Evolutionary conservation across 1,140 invertebrate genomes (phyloP), one percentile per base, ranked within the genome.

Genomic region (Dryas iulia): DNA sequence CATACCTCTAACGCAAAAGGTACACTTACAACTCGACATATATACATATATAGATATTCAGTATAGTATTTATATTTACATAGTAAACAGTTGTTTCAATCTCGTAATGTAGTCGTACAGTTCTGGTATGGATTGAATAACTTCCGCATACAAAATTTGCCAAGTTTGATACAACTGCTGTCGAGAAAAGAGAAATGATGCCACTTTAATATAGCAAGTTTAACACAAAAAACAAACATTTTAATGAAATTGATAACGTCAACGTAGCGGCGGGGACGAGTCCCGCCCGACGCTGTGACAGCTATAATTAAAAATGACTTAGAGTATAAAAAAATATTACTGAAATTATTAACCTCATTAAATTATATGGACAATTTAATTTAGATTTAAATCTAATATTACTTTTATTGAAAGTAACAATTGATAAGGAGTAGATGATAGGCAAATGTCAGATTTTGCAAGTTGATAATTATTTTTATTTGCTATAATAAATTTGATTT

Each of bases 201-300:
- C n/a, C 59, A 28, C 25, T 62, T 60, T 33, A 60, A 60, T 47
- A 47, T 60, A 24, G 11, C 33, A 57, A n/a, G 3, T 59, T 66
- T 47, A 59, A 66, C 39, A 35, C 23, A 59, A 66, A 52, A 57
- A 28, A 35, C 18, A 66, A 52, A 59, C 24, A 66, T 59, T 25
- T 53, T 39, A 47, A 47, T 66, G 39, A 60, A 58, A 70, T 64
- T 66, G 69, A 71, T 66, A 71, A 66, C 60, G 58, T 71, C 62
- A 60, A 60, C 62, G 58, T 30, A 28, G 23, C 59, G 52, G 39
- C 31, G 54, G 3, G 14, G 21, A 23, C 57, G 62, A 56, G 10
- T n/a, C 7, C 25, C 18, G 52, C 21, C 59, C 63, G 18, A 18
- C 25, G 21, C 10, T n/a, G 59, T 62, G 64, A 66, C 69, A 63